Base-by-base conservation (phyloP, 2,797 vertebrate genomes). In the Acanthopagrus latus region DNA sequence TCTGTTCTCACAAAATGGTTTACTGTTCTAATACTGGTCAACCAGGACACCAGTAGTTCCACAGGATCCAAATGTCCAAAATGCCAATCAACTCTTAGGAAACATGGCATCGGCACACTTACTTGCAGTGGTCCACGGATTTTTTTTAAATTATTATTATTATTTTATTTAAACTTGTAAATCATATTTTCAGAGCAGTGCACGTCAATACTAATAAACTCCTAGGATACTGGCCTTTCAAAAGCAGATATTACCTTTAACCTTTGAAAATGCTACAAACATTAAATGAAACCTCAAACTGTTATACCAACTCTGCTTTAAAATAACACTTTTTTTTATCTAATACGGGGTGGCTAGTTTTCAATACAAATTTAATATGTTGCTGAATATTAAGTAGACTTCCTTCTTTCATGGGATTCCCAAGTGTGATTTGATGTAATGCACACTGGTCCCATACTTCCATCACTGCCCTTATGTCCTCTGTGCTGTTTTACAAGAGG, bases 391-490 rank as follows among this genome's bases (percentile, higher is more conserved):
- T 58, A 69, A 79, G 50, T 64, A 50, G 64, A 48, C n/a, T 29
- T 47, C 3, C 23, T 38, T 52, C 20, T 68, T 64, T 46, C 29
- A 48, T 43, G 27, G 33, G 48, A 71, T 54, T 85, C 59, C 70
- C 71, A 23, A 64, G 29, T 23, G 78, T 64, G 74, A 66, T 83
- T 20, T 85, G 62, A 80, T 79, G 67, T 47, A 60, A 80, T 27
- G 43, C 12, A 18, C 29, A 68, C 23, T 58, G 18, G 44, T 58
- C 80, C 52, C 71, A 48, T 71, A 75, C 43, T 70, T 64, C 76
- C 70, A 70, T 21, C 13, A 27, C 52, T 2, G 4, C 54, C 86
- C 55, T 51, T 51, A 83, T 71, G 2, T 44, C 67, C 59, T 73
- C 41, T 54, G 79, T 75, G 55, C 33, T 38, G 43, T 76, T 87